Evolutionary conservation across 1,140 invertebrate species (phyloP).

Genomic region (Argopecten irradians): DNA sequence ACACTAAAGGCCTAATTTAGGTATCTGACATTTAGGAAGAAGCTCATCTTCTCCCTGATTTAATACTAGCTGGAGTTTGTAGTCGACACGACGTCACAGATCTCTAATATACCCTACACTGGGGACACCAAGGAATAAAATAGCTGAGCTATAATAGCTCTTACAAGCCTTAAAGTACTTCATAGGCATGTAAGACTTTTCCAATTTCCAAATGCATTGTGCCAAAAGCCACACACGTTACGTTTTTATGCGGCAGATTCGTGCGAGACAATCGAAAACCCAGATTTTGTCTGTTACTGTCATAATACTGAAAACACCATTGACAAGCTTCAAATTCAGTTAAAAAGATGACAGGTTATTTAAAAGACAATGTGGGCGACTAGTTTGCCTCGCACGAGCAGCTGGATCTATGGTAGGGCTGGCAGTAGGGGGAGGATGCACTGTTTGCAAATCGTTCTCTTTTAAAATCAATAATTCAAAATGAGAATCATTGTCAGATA

Average conservation of each 20-base stretch:
- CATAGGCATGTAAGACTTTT: neutral
- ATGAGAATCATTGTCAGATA: neutral
- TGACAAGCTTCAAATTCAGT: neutral
- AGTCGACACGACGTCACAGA: neutral
- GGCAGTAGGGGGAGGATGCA: neutral
- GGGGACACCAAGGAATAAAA: neutral
- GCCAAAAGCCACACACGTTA: neutral
- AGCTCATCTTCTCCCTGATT: neutral
- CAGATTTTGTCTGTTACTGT: neutral
- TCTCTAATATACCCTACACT: neutral
- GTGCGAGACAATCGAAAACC: neutral
- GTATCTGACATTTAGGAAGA: neutral
- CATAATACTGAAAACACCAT: neutral
- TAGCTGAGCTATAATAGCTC: neutral
- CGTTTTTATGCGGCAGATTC: neutral
- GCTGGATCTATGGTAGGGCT: neutral
- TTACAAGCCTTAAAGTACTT: neutral
- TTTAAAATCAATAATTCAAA: neutral
- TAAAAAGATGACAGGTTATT: conserved; percentile 4
- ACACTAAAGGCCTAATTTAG: neutral
- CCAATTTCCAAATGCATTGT: neutral
- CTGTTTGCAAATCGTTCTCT: neutral
- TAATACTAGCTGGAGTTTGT: neutral
- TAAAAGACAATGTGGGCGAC: neutral
- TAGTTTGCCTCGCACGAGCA: neutral